Base-by-base conservation (phyloP, 1,140 invertebrate genomes). In the Zaprionus africanus region DNA sequence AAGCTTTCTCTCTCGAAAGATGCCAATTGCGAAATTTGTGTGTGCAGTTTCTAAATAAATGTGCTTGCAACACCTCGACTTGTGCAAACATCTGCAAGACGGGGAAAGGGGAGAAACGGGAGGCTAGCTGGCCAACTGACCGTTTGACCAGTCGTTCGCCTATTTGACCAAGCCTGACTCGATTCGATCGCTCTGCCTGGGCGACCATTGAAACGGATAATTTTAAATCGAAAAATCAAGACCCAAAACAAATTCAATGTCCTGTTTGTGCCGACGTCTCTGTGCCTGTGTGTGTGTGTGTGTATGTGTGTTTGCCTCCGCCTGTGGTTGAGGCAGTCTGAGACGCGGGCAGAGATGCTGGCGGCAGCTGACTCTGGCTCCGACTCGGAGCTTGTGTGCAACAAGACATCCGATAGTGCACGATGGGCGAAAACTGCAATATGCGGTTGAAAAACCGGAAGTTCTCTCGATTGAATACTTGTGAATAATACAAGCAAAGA, bases 231-330 rank as follows among this genome's bases (percentile, higher is more conserved):
- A 87, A 87, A 87, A 87, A 87, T 87, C 84, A 87, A 88, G 88
- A 87, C 78, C 84, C 81, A 90, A 87, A 87, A 90, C 81, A 90
- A 90, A 87, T 90, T 87, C 84, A 87, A 90, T 87, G 84, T 90
- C 85, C 84, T 83, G 84, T 88, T 87, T 81, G 83, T 66, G 68
- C 53, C 28, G 66, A 7, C 62, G 38, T 53, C 41, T 41, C 38
- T n/a, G 0, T 6, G 15, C n/a, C 15, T n/a, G 15, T 17, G 1
- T 17, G 5, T 43, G 2, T 43, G 6, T 17, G 2, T 43, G 41
- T 17, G n/a, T 78, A 28, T 41, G 49, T 62, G 68, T 24, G 28
- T 57, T 54, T 72, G 61, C 53, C 26, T 72, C 31, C 57, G 51
- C 49, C 34, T 51, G 31, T 64, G 54, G 41, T 28, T 57, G 26